Evolutionary conservation across 2,113 vertebrate genomes (phyloP).

Genomic region (Pteruthius melanotis): DNA sequence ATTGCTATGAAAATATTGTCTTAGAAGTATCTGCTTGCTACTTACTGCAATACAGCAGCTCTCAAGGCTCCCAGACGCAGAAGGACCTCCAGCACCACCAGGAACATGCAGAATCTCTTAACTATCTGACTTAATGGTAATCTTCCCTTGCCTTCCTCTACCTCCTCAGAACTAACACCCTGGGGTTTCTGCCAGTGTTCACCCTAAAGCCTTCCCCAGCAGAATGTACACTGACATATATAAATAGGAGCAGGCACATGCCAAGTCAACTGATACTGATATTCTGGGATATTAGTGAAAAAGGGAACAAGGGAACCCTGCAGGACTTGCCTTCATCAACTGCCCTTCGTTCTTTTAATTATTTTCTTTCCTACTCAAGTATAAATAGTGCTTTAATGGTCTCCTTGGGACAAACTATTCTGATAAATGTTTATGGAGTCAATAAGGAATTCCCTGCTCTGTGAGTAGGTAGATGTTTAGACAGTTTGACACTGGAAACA

Average conservation of each 20-base stretch:
- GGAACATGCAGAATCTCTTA: accelerated
- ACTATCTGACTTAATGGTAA: not conserved
- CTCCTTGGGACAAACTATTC: constrained; percentile 10
- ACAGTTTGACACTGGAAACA: not conserved
- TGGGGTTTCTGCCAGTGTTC: not conserved
- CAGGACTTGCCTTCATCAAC: not conserved
- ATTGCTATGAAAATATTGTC: not conserved
- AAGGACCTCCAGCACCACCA: not conserved
- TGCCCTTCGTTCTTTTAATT: not conserved
- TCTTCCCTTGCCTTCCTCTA: not conserved
- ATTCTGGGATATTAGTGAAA: not conserved
- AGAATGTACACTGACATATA: not conserved
- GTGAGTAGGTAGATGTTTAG: not conserved
- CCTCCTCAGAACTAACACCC: not conserved
- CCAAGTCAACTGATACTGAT: not conserved
- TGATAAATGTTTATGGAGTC: constrained; percentile 13
- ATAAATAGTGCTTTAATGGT: not conserved
- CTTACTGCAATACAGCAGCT: not conserved
- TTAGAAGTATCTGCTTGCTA: not conserved
- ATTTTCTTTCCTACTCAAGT: not conserved
- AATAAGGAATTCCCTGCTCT: not conserved
- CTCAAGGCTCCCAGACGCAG: not conserved
- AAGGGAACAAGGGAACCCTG: not conserved
- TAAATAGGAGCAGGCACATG: not conserved
- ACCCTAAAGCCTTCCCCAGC: not conserved